Evolutionary conservation across 1,140 invertebrate species (phyloP).

Genomic region (Drepana arcuata): DNA sequence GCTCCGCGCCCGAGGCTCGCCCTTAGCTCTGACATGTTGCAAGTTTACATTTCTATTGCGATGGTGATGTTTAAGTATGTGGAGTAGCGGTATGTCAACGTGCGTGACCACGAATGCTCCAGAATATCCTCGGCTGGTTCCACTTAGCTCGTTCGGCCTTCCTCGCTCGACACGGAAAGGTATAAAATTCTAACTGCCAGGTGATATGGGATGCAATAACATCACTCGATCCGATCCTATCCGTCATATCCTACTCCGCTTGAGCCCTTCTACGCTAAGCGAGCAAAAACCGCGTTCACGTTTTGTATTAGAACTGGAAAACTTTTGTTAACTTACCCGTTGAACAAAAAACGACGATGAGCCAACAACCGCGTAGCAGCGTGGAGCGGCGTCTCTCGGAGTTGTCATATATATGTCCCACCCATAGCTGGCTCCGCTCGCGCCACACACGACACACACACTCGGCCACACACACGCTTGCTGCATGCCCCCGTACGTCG

Average conservation of each 20-base stretch:
- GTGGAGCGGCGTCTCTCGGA: conserved; percentile 36
- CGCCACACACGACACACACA: conserved; percentile 58
- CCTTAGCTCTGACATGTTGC: conserved; percentile 61
- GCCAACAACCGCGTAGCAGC: conserved; percentile 12
- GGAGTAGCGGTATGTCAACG: conserved; percentile 67
- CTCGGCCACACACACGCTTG: conserved; percentile 42
- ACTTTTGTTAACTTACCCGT: no score
- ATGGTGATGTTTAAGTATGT: conserved; percentile 64
- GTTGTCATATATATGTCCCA: conserved; percentile 22
- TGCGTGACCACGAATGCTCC: conserved; percentile 66
- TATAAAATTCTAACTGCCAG: conserved; percentile 68
- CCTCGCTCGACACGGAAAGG: conserved; percentile 70
- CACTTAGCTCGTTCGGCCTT: conserved; percentile 66
- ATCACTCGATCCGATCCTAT: conserved; percentile 47
- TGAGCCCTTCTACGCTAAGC: conserved; percentile 36
- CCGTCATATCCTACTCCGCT: conserved; percentile 36
- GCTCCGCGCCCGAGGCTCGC: conserved; percentile 41
- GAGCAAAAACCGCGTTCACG: neutral
- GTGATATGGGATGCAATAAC: conserved; percentile 68
- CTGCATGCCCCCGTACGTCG: conserved; percentile 47
- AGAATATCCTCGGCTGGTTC: conserved; percentile 59
- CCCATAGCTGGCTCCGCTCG: conserved; percentile 65
- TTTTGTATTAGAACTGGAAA: neutral
- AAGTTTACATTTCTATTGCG: conserved; percentile 56
- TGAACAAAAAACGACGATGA: no score